These are phyloP conservation scores for Drosophila merina DNA, from an alignment of 2,888 invertebrate species.

Conservation along the genomic window DNA sequence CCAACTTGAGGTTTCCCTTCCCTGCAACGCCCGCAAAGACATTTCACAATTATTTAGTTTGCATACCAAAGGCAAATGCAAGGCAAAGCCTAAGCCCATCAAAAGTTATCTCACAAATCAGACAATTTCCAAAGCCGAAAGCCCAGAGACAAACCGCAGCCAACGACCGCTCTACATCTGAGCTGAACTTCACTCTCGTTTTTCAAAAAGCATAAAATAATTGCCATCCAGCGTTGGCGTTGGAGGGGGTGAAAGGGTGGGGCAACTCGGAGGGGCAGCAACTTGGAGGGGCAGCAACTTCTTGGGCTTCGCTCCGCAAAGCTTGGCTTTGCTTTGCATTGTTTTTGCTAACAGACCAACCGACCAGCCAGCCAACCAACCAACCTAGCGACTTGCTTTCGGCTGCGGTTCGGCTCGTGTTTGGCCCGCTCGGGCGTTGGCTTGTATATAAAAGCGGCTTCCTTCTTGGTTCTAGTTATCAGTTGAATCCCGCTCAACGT, in stretches of 20 bases:
- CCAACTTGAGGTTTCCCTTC: constrained; percentile 23
- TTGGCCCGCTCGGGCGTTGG: constrained; percentile 81
- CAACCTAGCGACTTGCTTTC: constrained; percentile 52
- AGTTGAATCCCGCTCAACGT: constrained; percentile 83
- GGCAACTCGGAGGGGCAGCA: constrained; percentile 27
- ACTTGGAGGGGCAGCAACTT: constrained; percentile 62
- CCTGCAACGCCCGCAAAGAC: constrained; percentile 7
- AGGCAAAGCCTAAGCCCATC: constrained; percentile 18
- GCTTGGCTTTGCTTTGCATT: constrained; percentile 42
- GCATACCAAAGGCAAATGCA: constrained; percentile 5
- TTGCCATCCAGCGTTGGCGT: constrained; percentile 35
- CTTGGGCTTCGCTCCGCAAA: constrained; percentile 65
- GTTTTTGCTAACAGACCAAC: constrained; percentile 48
- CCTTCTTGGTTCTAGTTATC: constrained; percentile 84
- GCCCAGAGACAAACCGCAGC: constrained; percentile 57
- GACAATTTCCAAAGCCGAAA: constrained; percentile 55
- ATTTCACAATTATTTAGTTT: constrained; percentile 38
- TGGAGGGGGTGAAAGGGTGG: constrained; percentile 7
- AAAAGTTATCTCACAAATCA: constrained; percentile 43
- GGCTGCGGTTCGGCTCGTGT: constrained; percentile 48
- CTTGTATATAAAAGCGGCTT: constrained; percentile 84
- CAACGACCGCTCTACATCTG: constrained; percentile 43
- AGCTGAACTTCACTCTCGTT: constrained; percentile 77
- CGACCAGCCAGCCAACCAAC: background rate
- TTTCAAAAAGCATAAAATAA: constrained; percentile 57